phyloP scores from a whole-genome alignment of 2,113 vertebrate species.

The Phainopepla nitens region DNA sequence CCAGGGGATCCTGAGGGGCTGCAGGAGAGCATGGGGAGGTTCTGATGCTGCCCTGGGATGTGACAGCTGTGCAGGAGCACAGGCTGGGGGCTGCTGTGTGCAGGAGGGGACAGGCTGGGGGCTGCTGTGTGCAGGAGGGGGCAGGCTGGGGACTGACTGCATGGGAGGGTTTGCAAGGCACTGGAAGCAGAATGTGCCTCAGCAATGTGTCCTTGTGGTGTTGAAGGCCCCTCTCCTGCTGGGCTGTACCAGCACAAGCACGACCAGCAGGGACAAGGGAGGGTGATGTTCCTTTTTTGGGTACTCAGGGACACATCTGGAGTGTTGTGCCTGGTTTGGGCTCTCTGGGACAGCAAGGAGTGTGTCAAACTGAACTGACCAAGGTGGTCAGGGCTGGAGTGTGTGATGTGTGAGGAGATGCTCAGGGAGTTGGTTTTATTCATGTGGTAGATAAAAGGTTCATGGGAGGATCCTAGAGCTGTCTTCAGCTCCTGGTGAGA shows the following conservation, averaged over 20 bases:
- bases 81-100: not conserved
- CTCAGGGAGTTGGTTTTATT: not conserved
- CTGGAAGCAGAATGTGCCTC: accelerated
- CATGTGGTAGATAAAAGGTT: not conserved
- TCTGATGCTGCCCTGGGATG: not conserved
- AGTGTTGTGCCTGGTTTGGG: not conserved
- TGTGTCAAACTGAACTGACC: not conserved
- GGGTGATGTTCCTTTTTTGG: not conserved
- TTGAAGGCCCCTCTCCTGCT: not conserved
- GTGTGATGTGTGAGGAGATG: not conserved
- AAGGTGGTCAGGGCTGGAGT: not conserved
- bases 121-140: too few relatives aligned
- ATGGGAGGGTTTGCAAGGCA: not conserved
- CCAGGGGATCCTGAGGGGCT: not conserved
- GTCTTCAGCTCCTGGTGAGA: not conserved
- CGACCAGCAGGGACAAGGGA: accelerated
- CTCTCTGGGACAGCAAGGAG: not conserved
- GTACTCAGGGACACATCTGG: not conserved
- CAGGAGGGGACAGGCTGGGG: not conserved
- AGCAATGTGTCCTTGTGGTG: not conserved
- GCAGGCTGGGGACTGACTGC: not conserved
- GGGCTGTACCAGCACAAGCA: not conserved
- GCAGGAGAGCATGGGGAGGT: not conserved
- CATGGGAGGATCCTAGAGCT: not conserved
- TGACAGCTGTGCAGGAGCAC: not conserved